Evolutionary conservation across 2,888 invertebrate genomes (phyloP), one percentile per base, ranked within the genome.

Genomic region (Anarsia innoxiella): DNA sequence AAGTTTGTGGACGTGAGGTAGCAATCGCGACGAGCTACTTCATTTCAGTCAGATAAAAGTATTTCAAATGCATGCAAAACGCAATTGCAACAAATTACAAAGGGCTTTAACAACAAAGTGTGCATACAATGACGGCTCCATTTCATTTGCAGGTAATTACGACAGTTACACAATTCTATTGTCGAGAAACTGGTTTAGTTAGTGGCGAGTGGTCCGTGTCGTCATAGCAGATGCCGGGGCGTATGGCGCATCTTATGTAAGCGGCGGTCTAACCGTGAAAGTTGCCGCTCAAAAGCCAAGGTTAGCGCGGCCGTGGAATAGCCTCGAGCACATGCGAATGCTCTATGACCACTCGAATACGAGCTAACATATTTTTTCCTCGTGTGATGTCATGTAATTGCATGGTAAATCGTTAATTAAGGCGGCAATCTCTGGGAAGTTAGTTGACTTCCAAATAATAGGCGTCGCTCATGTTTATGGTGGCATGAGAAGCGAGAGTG

Each of bases 251-350:
- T 77, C 82, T 83, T 79, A 80, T 78, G 75, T 80, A 82, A 79
- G 51, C 75, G 68, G 60, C 77, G 72, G 78, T 76, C 82, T 82
- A 83, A 84, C 83, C 84, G 83, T 84, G 84, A 84, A 84, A 84
- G 84, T 83, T 74, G 68, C 75, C 77, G 74, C 75, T 82, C 80
- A 82, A 83, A 82, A 82, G 80, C 83, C 84, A 84, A 84, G 84
- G 84, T 83, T 80, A 80, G 58, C 69, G 59, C 61, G 78, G 72
- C 82, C 78, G 71, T 77, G 77, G 69, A 62, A 28, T 25, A 12
- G 66, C 59, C 64, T 63, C 60, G 66, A 60, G 65, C 72, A 71
- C 69, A 78, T 73, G 79, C 79, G 69, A 78, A 75, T 68, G 69
- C 65, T 72, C 72, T 68, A 72, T 61, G 65, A 65, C 59, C 59